Evolutionary conservation across 1,140 invertebrate species (phyloP).

Genomic region (Meloidogyne chitwoodi): DNA sequence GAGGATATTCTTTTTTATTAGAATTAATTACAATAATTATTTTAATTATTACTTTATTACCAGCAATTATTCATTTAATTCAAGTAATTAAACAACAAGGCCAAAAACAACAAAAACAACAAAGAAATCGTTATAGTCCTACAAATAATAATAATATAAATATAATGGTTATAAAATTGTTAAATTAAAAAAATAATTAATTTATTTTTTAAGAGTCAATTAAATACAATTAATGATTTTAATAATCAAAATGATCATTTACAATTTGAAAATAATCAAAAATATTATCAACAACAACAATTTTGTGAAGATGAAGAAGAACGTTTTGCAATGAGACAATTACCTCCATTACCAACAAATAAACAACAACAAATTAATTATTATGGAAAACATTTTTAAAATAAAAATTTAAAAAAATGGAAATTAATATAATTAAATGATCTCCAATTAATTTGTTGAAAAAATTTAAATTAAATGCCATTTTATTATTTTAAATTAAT

Average conservation of each 20-base stretch:
- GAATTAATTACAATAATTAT: constrained; percentile 25
- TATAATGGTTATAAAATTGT: constrained; percentile 4
- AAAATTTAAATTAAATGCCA: background rate
- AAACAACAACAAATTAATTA: constrained; percentile 7
- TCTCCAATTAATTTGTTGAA: background rate
- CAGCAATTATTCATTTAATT: constrained; percentile 34
- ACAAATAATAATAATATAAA: background rate
- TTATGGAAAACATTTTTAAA: constrained; percentile 13
- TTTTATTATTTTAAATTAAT: background rate
- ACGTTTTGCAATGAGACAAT: constrained; percentile 33
- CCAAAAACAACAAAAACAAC: constrained; percentile 3
- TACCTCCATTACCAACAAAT: constrained; percentile 26
- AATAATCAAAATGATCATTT: background rate
- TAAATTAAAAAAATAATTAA: background rate
- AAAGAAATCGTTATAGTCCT: background rate
- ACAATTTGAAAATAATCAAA: background rate
- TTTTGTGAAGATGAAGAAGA: constrained; percentile 22
- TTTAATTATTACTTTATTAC: constrained; percentile 25
- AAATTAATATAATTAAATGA: background rate
- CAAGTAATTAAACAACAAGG: background rate
- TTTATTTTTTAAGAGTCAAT: background rate
- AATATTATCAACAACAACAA: background rate
- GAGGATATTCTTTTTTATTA: constrained; percentile 45
- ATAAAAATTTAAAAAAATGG: background rate
- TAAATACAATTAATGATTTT: background rate